Percentiles rank a stretch among this genome's conserved stretches.
Conservation (phyloP, 2,113 vertebrate genomes). For the Rafetus swinhoei region DNA sequence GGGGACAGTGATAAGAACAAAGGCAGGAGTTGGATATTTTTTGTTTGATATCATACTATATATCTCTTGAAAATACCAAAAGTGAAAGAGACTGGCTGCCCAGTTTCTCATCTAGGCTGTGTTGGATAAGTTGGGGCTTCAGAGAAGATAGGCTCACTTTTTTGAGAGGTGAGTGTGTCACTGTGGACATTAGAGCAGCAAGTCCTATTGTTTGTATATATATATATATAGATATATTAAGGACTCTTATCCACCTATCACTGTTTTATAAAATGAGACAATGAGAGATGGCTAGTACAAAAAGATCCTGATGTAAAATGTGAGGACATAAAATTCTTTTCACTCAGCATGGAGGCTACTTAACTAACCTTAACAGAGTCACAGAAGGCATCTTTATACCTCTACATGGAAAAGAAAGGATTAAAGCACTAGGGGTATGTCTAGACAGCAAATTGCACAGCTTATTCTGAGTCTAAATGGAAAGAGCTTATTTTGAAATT, state of each 20-base stretch:
- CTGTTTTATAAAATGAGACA: not conserved
- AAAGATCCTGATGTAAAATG: not conserved
- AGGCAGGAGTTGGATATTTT: not conserved
- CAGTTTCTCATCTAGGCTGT: not conserved
- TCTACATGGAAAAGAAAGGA: not conserved
- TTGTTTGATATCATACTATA: not conserved
- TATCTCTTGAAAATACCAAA: not conserved
- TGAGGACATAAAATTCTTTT: not conserved
- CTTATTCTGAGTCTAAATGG: too few relatives aligned
- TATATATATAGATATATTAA: not conserved
- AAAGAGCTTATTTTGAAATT: too few relatives aligned
- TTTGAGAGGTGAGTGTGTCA: not conserved
- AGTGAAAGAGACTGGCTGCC: not conserved
- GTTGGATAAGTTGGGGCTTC: not conserved
- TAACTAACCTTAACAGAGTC: not conserved
- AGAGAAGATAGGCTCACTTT: not conserved
- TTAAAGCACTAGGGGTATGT: not conserved
- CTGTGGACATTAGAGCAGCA: not conserved
- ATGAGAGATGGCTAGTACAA: accelerated
- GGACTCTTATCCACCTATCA: not conserved
- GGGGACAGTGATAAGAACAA: not conserved
- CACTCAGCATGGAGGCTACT: not conserved
- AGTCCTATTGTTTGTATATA: too few relatives aligned
- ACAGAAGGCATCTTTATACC: not conserved
- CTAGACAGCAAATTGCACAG: too few relatives aligned